A percentile compares a stretch with the other conserved stretches of the same genome.
phyloP scores from a whole-genome alignment of 2,113 vertebrate genomes.

The Carassius carassius region DNA sequence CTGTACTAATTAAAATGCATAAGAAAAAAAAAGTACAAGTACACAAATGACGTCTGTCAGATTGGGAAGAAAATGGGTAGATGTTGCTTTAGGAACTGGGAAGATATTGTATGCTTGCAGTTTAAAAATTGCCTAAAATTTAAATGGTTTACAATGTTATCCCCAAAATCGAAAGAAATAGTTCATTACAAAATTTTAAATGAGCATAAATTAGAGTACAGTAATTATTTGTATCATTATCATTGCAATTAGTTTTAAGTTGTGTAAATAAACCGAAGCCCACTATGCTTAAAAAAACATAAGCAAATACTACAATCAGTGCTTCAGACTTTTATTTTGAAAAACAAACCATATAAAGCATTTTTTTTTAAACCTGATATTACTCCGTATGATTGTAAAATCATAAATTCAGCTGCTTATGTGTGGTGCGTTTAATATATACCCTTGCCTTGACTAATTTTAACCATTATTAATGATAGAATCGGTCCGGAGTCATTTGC shows the following conservation, averaged over 20 bases:
- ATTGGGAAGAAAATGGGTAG: not conserved
- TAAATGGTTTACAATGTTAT: not conserved
- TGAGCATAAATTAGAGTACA: not conserved
- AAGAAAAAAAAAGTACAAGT: not conserved
- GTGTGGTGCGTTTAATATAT: not conserved
- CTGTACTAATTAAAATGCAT: not conserved
- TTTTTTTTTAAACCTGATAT: not conserved
- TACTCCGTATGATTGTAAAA: not conserved
- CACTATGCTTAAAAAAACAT: not conserved
- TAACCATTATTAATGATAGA: not conserved
- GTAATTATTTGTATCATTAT: not conserved
- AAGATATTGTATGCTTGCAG: not conserved
- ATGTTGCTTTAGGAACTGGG: not conserved
- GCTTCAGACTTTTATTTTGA: slow-evolving; percentile 2
- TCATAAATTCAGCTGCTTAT: not conserved
- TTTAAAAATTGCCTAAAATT: not conserved
- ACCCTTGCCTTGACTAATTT: not conserved
- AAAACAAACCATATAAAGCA: not conserved
- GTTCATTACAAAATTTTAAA: not conserved
- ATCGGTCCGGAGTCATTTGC: not conserved
- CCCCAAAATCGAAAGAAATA: not conserved
- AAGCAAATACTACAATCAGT: not conserved
- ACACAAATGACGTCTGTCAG: not conserved
- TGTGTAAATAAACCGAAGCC: not conserved
- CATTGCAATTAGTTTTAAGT: not conserved